Evolutionary conservation across 30 jellyfish, hydroid and myxozoan species (phyloP), one percentile per base, ranked within the genome.

Genomic region (Hydra vulgaris): DNA sequence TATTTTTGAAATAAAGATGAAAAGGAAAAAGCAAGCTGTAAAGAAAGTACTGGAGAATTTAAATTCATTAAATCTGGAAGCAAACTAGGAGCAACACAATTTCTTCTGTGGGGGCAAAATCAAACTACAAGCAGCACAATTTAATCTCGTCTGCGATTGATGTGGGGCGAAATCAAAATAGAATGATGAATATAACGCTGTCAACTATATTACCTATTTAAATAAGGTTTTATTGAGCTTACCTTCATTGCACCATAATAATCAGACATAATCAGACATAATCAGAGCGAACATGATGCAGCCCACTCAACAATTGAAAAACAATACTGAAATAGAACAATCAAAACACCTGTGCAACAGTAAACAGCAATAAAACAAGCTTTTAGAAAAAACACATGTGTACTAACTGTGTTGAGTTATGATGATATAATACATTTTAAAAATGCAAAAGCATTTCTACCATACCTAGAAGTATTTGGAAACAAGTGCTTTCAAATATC

Each of bases 251-350:
- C 15, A 19, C 27, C 76, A 16, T 17, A 19, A 56, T n/a, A n/a
- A n/a, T n/a, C n/a, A n/a, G n/a, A n/a, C n/a, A n/a, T n/a, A n/a
- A n/a, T n/a, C 12, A 12, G 61, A 40, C 5, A 40, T 40, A 40
- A 12, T 12, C 76, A 69, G 27, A 8, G 8, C 15, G 27, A 69
- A 69, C 25, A 69, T 24, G 76, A 69, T 15, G 15, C 76, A 21
- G 76, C 76, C 8, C 76, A 69, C 15, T 69, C 76, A 24, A 24
- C 27, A 1, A 69, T 69, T 19, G 5, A 69, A 69, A 69, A 21
- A 69, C 26, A 21, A 8, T 69, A 24, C 15, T 54, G 74, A 25
- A 73, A 73, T 25, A 73, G 56, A 73, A 73, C 81, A n/a, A 26
- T 73, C 23, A 4, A 73, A 3, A 73, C 74, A 25, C 5, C 81